These are phyloP conservation scores for Erpornis zantholeuca DNA, from an alignment of 2,113 vertebrate genomes.

Conservation along the genomic window DNA sequence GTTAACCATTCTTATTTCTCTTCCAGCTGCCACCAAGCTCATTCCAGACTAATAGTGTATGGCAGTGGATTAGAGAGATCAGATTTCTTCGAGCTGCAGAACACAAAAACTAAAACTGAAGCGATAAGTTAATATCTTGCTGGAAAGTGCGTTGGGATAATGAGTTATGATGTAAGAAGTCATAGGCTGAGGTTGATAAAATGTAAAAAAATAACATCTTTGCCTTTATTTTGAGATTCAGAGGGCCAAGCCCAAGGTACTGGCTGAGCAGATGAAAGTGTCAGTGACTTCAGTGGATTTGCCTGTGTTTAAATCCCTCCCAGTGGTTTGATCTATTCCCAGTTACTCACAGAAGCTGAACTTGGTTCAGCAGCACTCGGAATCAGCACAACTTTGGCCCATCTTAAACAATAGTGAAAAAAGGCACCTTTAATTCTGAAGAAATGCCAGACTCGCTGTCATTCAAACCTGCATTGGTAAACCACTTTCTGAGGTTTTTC, in stretches of 20 bases:
- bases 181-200: neutral
- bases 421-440: neutral
- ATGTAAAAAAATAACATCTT: neutral
- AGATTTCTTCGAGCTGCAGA: neutral
- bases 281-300: slow-evolving; percentile 3
- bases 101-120: neutral
- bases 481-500: slow-evolving; percentile 3
- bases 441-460: slow-evolving; percentile 13
- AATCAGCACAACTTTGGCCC: neutral
- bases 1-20: neutral
- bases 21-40: neutral
- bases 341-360: neutral
- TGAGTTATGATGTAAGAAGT: neutral
- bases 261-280: neutral
- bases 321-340: neutral
- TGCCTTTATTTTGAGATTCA: neutral
- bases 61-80: neutral
- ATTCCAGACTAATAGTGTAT: neutral
- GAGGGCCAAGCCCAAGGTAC: neutral
- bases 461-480: slow-evolving; percentile 9
- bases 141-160: neutral
- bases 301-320: neutral
- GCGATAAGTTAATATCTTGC: neutral
- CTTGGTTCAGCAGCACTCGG: neutral
- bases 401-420: neutral